Conservation (phyloP, 2,113 vertebrate species). For the Amphiprion percula region DNA sequence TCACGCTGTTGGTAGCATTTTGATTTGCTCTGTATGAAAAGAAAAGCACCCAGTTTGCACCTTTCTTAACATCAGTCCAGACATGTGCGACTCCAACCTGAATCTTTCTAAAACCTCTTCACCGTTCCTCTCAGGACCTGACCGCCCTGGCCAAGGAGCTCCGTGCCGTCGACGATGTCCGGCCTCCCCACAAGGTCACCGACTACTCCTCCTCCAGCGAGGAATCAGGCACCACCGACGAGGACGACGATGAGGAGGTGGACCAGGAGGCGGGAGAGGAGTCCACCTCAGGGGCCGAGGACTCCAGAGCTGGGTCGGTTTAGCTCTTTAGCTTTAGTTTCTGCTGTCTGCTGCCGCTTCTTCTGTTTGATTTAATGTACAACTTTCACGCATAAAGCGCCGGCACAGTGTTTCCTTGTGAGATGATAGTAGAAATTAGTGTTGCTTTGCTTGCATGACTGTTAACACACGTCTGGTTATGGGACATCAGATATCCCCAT, state of each 20-base stretch:
- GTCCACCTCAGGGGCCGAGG: conserved; percentile 94
- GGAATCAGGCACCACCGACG: conserved; percentile 96
- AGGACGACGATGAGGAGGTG: conserved; percentile 96
- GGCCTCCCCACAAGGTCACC: conserved; percentile 95
- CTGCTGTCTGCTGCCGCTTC: not conserved
- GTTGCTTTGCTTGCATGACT: conserved; percentile 41
- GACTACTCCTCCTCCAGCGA: conserved; percentile 99
- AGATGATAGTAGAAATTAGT: not conserved
- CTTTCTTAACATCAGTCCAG: too few species aligned
- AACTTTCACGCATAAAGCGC: too few species aligned
- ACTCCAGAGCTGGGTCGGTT: conserved; percentile 93
- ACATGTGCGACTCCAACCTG: too few species aligned
- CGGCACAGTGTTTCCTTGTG: too few species aligned
- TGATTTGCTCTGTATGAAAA: too few species aligned
- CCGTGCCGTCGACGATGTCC: conserved; percentile 94
- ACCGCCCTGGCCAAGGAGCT: conserved; percentile 96
- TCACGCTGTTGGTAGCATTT: too few species aligned
- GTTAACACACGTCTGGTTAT: conserved; percentile 63
- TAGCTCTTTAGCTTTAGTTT: not conserved
- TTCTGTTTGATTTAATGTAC: too few species aligned
- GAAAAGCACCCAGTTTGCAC: too few species aligned
- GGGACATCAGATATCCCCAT: conserved; percentile 58
- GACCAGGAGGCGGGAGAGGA: conserved; percentile 96
- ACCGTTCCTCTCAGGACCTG: conserved; percentile 87
- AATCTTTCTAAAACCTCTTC: conserved; percentile 7